Conservation (phyloP, 2,888 invertebrate species). For the Cataglyphis altisquamis region DNA sequence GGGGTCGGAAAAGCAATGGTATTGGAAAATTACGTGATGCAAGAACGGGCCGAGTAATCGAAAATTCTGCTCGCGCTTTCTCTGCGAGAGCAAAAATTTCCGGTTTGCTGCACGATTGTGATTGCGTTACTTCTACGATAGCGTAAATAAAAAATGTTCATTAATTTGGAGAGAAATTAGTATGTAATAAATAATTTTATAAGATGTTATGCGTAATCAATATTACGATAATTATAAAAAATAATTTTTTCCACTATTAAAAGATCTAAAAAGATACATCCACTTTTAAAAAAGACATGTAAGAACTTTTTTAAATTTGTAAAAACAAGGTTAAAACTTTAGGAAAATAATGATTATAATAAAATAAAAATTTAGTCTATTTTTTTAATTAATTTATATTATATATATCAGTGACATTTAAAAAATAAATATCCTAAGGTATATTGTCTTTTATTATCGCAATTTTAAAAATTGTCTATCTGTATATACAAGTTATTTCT, state of each 20-base stretch:
- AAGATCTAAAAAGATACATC: background rate
- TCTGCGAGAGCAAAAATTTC: conserved; percentile 8
- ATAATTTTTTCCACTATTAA: background rate
- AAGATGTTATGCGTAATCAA: background rate
- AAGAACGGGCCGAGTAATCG: conserved; percentile 28
- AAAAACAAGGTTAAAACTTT: too few species aligned
- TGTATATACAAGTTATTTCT: background rate
- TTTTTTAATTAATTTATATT: background rate
- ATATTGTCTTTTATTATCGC: background rate
- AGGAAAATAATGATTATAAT: too few species aligned
- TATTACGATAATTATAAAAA: background rate
- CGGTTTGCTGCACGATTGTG: background rate
- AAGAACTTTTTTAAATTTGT: too few species aligned
- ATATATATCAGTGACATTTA: background rate
- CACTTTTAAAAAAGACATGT: too few species aligned
- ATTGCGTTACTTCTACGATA: conserved; percentile 39
- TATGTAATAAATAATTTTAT: conserved; percentile 19
- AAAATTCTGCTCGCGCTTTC: conserved; percentile 21
- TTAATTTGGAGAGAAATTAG: conserved; percentile 34
- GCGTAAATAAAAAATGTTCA: conserved; percentile 26
- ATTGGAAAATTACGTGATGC: conserved; percentile 26
- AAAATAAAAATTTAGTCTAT: too few species aligned
- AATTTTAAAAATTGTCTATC: background rate
- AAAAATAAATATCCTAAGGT: background rate
- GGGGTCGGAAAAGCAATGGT: background rate